A percentile compares a stretch with the other conserved stretches of the same genome.
Conservation (phyloP, 2,797 vertebrate genomes). For the Ceyx erithaca region DNA sequence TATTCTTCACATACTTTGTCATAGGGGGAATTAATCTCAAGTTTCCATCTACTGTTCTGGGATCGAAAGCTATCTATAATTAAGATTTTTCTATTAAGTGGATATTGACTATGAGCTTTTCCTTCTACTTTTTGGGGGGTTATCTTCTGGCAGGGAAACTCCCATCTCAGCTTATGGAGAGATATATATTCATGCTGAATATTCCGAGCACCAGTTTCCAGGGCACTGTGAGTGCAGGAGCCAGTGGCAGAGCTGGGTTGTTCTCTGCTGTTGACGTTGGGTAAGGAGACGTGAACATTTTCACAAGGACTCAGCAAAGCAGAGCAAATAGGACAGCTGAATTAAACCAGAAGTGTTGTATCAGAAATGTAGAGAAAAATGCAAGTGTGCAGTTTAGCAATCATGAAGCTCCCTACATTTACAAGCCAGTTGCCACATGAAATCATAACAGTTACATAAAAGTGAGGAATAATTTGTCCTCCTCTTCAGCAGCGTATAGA, state of each 20-base stretch:
- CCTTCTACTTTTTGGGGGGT: not conserved
- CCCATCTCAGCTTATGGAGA: accelerated
- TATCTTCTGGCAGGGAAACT: slow-evolving; percentile 12
- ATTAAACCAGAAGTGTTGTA: not conserved
- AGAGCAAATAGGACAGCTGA: not conserved
- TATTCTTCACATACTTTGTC: slow-evolving; percentile 69
- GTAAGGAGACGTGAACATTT: not conserved
- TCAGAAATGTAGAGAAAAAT: not conserved
- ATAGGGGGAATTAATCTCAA: slow-evolving; percentile 70
- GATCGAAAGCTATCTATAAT: slow-evolving; percentile 71
- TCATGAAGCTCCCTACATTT: not conserved
- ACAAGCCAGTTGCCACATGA: not conserved
- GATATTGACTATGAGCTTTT: slow-evolving; percentile 25
- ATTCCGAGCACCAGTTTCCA: not conserved
- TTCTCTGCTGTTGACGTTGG: not conserved
- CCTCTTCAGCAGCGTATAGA: not conserved
- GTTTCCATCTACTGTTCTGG: slow-evolving; percentile 59
- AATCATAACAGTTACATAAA: not conserved
- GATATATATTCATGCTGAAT: not conserved
- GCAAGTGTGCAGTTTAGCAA: accelerated
- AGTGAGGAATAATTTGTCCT: not conserved
- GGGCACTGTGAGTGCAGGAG: not conserved
- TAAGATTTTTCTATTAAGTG: slow-evolving; percentile 71
- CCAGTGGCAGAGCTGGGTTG: not conserved
- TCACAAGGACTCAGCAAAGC: not conserved